phyloP scores from a whole-genome alignment of 1,140 invertebrate species.

The Drosophila repletoides region DNA sequence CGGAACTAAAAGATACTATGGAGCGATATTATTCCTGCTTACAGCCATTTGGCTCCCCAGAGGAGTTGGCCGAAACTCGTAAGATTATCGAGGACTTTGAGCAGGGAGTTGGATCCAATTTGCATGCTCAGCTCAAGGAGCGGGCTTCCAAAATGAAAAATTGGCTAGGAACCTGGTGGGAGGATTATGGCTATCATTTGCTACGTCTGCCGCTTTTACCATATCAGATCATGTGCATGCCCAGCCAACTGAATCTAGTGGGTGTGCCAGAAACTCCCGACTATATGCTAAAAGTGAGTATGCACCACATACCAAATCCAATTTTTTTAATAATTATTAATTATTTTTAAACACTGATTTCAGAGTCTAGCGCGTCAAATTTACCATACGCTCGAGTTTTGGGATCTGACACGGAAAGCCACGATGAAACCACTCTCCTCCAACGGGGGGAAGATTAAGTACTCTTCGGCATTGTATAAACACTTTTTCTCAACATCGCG shows the following conservation, averaged over 20 bases:
- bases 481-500: slow-evolving; percentile 87
- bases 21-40: slow-evolving; percentile 86
- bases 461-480: slow-evolving; percentile 85
- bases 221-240: slow-evolving; percentile 79
- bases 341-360: background rate
- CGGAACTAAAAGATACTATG: slow-evolving; percentile 86
- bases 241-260: slow-evolving; percentile 55
- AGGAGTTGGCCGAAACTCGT: slow-evolving; percentile 83
- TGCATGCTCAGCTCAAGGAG: slow-evolving; percentile 87
- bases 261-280: slow-evolving; percentile 62
- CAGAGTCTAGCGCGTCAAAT: slow-evolving; percentile 70
- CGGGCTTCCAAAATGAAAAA: slow-evolving; percentile 83
- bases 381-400: slow-evolving; percentile 75
- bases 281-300: slow-evolving; percentile 66
- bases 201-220: slow-evolving; percentile 86
- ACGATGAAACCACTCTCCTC: slow-evolving; percentile 87
- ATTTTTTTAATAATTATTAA: background rate
- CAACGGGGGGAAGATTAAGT: slow-evolving; percentile 81
- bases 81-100: slow-evolving; percentile 84
- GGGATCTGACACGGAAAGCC: slow-evolving; percentile 79
- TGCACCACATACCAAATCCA: too few relatives aligned
- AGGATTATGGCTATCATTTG: slow-evolving; percentile 88
- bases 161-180: slow-evolving; percentile 87
- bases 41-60: slow-evolving; percentile 84
- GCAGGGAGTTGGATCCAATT: slow-evolving; percentile 83